Evolutionary conservation across 2,888 invertebrate species (phyloP), one percentile per base, ranked within the genome.

Genomic region (Diaperis boleti): DNA sequence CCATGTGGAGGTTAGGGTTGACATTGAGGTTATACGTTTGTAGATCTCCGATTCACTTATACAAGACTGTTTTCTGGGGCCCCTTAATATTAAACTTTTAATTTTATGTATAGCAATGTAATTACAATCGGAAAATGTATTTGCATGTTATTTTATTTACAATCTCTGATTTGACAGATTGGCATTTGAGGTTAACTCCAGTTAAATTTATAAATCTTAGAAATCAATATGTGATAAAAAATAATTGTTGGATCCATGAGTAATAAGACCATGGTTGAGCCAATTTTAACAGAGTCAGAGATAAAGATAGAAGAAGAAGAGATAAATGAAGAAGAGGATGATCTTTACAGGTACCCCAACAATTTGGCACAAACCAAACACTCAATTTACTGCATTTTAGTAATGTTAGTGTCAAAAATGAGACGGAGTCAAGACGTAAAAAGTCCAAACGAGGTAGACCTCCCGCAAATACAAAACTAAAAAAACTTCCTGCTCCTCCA

Each of bases 241-340:
- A 26, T 26, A 7, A 26, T n/a, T n/a, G n/a, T n/a, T n/a, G n/a
- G n/a, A 33, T 4, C 11, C 35, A 33, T 8, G n/a, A 33, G n/a
- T 8, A 5, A 8, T 10, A 15, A 39, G 15, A 33, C 14, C 3
- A 41, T 54, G 44, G 50, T 50, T 2, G 52, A 60, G 6, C 35
- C 41, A 7, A 14, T 52, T 11, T 31, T 60, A 14, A 31, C 29
- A n/a, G 59, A 60, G 35, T 60, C 52, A 4, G 59, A 60, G 18
- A 60, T 60, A 15, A 60, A 60, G 35, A 52, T 60, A 7, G 59
- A 60, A 41, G 59, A 59, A 10, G 49, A 49, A 11, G 59, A 59
- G 31, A 14, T 59, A 5, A 22, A 37, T 22, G 56, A 35, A 29
- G 50, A 18, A 15, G 47, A 31, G 7, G 8, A 6, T 14, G 29